Base-by-base conservation (phyloP, 2,888 invertebrate species). In the Caenorhabditis wallacei region DNA sequence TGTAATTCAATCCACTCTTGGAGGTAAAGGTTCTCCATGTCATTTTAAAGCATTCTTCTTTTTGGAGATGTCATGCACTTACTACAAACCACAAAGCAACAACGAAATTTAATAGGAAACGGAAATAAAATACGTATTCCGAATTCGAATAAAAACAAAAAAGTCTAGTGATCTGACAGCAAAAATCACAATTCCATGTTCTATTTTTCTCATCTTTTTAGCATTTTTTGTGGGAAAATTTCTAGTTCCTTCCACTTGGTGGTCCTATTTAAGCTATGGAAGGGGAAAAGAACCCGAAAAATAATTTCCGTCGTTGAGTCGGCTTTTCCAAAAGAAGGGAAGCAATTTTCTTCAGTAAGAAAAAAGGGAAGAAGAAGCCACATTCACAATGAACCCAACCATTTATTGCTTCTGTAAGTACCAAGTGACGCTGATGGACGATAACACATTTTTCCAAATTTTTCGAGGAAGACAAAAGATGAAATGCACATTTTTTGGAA, bases 21-120 rank as follows among this genome's bases (percentile, higher is more conserved):
- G 54, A 75, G 75, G 75, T 75, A 75, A 68, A 75, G 59, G 75
- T 75, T 66, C 75, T 59, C 74, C 64, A 66, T 74, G 74, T 59
- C 75, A 75, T 66, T 66, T 66, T 30, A 59, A 40, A 57, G 66
- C 66, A 46, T 64, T 48, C 51, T 75, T 66, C 54, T 16, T 11
- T 40, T 57, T 35, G 2, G 30, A 8, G 24, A 20, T 43, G 72
- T 51, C 64, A 43, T 66, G 48, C 66, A 59, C 46, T 48, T 48
- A 56, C 75, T 66, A 75, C 75, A 66, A 64, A 59, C 66, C 57
- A 66, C 66, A 59, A 59, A 59, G 64, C 64, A 72, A 64, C 74
- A 74, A 35, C 66, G 74, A 75, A 78, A 78, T 63, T 63, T 37
- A 69, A 78, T 61, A 78, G 53, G 68, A 61, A 53, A 43, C 78